Evolutionary conservation across 92 coral and sea anemone species (phyloP).

Genomic region (Phenganax subtilis): DNA sequence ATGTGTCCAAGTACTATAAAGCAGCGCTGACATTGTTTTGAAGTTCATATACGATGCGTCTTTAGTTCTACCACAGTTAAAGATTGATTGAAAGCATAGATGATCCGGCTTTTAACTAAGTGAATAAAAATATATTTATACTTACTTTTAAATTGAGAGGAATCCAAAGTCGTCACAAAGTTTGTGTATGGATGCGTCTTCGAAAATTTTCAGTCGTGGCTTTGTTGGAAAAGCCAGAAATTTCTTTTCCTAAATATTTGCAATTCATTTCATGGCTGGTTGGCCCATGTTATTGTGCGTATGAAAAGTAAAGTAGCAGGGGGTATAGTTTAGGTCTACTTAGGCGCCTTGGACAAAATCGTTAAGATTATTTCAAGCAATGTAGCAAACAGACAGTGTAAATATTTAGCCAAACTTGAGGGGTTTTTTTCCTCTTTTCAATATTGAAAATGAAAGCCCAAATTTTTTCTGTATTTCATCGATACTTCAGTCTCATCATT

Average conservation of each 20-base stretch:
- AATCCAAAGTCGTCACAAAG: neutral
- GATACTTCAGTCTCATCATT: too few relatives aligned
- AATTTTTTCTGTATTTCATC: too few relatives aligned
- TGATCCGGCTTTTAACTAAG: too few relatives aligned
- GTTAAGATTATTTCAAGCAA: neutral
- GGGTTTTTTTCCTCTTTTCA: too few relatives aligned
- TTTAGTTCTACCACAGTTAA: too few relatives aligned
- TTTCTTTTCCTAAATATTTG: neutral
- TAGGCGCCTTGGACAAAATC: neutral
- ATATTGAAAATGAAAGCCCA: too few relatives aligned
- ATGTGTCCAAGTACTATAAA: too few relatives aligned
- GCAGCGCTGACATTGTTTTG: too few relatives aligned
- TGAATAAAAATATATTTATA: neutral
- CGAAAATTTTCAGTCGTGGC: neutral
- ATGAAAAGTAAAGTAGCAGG: conserved; percentile 9
- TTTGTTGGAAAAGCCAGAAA: neutral
- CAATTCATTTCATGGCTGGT: conserved; percentile 27
- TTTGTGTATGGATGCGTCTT: neutral
- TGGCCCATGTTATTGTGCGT: neutral
- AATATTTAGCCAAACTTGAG: too few relatives aligned
- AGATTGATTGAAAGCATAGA: too few relatives aligned
- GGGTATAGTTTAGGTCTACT: neutral
- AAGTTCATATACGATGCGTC: too few relatives aligned
- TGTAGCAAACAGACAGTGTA: neutral
- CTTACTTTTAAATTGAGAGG: neutral